Base-by-base conservation (phyloP, 64 coral and sea anemone species). In the Platygyra sinensis region DNA sequence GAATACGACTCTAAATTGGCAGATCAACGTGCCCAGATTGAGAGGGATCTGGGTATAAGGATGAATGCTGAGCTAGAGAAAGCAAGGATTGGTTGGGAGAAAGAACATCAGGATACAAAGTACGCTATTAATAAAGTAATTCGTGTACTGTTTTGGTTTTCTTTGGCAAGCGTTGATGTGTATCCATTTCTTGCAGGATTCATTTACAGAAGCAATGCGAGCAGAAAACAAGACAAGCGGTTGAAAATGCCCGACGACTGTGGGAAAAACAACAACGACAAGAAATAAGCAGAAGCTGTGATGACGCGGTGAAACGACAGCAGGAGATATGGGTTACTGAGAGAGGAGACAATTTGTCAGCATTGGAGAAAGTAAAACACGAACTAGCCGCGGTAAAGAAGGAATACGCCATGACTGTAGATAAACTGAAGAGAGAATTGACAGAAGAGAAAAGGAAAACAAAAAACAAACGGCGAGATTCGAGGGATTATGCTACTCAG, bases 51-150 rank as follows among this genome's bases (percentile, higher is more conserved):
- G 60, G 73, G 76, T 36, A 72, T 50, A 71, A 99, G 91, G 30
- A 67, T 93, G 55, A 89, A 84, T 19, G 78, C 57, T 12, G 86
- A 80, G 14, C 46, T 99, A 12, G 89, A 96, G 42, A 91, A 93
- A 42, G 94, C 94, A 9, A 99, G 93, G 28, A 86, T 82, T 60
- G 77, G 87, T 10, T 99, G 94, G 97, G 88, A 99, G 10, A 88
- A 95, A 10, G 97, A 99, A 52, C 94, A 95, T 22, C 94, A 99
- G 31, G 88, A 96, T 50, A 88, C 93, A 7, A 95, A 91, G 94
- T 96, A 24, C 22, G 16, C 24, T 51, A 16, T 39, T 4, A 4
- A 17, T n/a, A 17, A 22, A 57, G 0, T 57, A 28, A 2, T 29
- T 69, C 38, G 17, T 80, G 19, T 14, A 0, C 50, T 27, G 16